Evolutionary conservation across 1,140 invertebrate species (phyloP), one percentile per base, ranked within the genome.

Genomic region (Aphidius gifuensis): DNA sequence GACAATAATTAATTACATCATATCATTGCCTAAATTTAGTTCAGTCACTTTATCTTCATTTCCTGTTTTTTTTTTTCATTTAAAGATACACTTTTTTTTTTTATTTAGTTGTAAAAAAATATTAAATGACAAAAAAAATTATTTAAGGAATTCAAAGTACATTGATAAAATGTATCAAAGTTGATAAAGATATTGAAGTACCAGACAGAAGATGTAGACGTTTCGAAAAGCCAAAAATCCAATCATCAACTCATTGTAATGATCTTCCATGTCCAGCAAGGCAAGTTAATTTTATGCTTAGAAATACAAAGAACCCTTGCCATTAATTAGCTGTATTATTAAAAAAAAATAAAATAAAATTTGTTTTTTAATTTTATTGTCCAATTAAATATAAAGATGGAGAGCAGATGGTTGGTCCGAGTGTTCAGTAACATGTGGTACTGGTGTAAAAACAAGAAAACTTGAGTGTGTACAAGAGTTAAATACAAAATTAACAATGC

Each of bases 401-500:
- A 71, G 69, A 59, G 68, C 70, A 2, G 74, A 70, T 21, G 54
- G 64, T 38, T 80, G 78, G 78, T 69, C 73, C 66, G 73, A 86
- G 66, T 91, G 89, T 71, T 89, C 87, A 46, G 84, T 85, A 11
- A 85, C 84, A 45, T 91, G 90, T 75, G 89, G 89, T 8, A 80
- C 83, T 64, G 89, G 89, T 65, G 80, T 81, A n/a, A 81, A 84
- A 67, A 84, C 80, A 0, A 76, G 87, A 56, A 75, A 80, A 51
- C 66, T 84, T 51, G 73, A 79, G 60, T 85, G 84, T 63, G 75
- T 84, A 59, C 80, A 83, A 56, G 73, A 81, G 58, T 70, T 84
- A 47, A 82, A 82, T 53, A 72, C 78, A 11, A 78, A 72, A 32
- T 63, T 82, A 61, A 80, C 76, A 39, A 81, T 84, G 74, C 74